Conservation (phyloP, 2,888 invertebrate genomes). For the Phytoseiulus persimilis region DNA sequence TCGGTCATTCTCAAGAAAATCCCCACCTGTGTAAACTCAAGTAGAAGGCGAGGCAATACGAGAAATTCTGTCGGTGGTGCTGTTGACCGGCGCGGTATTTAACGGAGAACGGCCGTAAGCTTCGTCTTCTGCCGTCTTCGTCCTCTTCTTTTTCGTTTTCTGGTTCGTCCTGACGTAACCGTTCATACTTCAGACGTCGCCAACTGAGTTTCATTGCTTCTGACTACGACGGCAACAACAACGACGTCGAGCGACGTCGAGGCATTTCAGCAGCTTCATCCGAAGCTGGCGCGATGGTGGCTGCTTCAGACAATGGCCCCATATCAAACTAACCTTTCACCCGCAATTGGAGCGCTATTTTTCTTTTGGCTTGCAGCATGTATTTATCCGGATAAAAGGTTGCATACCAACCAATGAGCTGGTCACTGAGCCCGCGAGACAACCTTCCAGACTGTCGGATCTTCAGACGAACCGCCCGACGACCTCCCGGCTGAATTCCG, state of each 20-base stretch:
- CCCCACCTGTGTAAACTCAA: neutral
- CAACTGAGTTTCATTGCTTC: neutral
- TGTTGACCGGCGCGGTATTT: conserved; percentile 5
- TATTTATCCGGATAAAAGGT: neutral
- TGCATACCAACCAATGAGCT: neutral
- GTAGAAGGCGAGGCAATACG: neutral
- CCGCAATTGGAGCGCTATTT: conserved; percentile 5
- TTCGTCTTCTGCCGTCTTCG: neutral
- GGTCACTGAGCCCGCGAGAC: neutral
- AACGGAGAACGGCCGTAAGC: neutral
- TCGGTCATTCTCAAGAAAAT: neutral
- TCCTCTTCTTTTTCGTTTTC: neutral
- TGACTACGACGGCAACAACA: neutral
- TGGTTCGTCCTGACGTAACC: neutral
- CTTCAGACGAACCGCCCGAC: neutral
- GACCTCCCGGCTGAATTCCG: neutral
- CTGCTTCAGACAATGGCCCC: neutral
- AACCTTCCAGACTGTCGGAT: neutral
- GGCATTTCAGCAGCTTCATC: neutral
- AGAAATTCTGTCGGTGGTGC: neutral
- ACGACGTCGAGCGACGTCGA: neutral
- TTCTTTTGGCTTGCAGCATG: neutral
- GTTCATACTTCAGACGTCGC: neutral
- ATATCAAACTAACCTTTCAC: conserved; percentile 5
- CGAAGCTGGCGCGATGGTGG: neutral